A percentile compares a stretch with the other conserved stretches of the same genome.
Conservation (phyloP, 2,888 invertebrate genomes). For the Plagodis dolabraria region DNA sequence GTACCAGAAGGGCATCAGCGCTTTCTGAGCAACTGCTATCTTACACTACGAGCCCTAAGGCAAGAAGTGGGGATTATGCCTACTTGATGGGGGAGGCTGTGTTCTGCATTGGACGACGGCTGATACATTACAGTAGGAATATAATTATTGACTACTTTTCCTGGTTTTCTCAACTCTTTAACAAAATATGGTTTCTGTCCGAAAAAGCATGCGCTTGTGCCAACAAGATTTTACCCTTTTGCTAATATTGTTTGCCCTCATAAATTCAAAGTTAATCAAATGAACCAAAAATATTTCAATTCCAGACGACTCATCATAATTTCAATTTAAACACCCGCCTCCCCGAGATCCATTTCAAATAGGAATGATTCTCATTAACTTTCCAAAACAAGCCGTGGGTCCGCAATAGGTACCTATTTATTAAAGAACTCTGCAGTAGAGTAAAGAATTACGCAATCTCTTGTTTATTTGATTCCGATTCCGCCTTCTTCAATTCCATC, state of each 20-base stretch:
- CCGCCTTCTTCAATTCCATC: conserved; percentile 19
- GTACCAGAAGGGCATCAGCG: too few relatives aligned
- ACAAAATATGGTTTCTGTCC: too few relatives aligned
- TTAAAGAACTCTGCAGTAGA: conserved; percentile 36
- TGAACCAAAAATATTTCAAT: not conserved
- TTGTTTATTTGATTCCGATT: conserved; percentile 58
- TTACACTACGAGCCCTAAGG: too few relatives aligned
- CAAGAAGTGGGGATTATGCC: too few relatives aligned
- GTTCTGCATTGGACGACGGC: too few relatives aligned
- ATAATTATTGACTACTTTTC: too few relatives aligned
- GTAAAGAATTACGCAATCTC: conserved; percentile 34
- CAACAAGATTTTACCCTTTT: too few relatives aligned
- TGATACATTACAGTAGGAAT: too few relatives aligned
- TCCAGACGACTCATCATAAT: conserved; percentile 15
- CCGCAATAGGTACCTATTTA: conserved; percentile 39
- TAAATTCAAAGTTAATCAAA: not conserved
- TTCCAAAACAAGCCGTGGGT: conserved; percentile 39
- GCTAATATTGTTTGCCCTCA: not conserved
- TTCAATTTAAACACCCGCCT: conserved; percentile 33
- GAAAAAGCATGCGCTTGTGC: too few relatives aligned
- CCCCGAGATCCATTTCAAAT: conserved; percentile 36
- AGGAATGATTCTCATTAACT: conserved; percentile 50
- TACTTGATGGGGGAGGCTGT: too few relatives aligned
- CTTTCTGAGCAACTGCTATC: too few relatives aligned
- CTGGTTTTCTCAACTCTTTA: too few relatives aligned